Conservation (phyloP, 1,140 invertebrate genomes). For the Achatina immaculata region DNA sequence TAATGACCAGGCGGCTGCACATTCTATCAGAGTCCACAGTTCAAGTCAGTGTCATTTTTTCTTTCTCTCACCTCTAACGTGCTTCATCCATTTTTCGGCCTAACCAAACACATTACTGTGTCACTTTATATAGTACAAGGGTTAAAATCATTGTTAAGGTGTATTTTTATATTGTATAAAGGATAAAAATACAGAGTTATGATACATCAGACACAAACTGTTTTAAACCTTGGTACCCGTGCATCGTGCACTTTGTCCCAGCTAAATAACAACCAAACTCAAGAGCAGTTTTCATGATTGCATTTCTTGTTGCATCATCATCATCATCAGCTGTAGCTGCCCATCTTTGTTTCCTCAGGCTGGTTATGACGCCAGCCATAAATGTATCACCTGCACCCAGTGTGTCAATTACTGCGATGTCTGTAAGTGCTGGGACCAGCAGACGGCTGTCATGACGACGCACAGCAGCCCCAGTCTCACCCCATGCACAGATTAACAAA, state of each 20-base stretch:
- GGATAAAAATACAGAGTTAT: too few relatives aligned
- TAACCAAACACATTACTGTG: too few relatives aligned
- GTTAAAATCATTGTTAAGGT: too few relatives aligned
- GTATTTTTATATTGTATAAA: too few relatives aligned
- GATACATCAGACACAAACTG: slow-evolving; percentile 3
- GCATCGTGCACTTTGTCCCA: slow-evolving; percentile 19
- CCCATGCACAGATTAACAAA: slow-evolving; percentile 24
- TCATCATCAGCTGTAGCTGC: background rate
- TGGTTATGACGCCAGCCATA: slow-evolving; percentile 11
- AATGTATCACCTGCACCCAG: slow-evolving; percentile 27
- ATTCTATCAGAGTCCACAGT: too few relatives aligned
- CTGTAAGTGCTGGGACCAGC: background rate
- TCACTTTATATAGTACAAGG: too few relatives aligned
- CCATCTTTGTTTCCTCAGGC: background rate
- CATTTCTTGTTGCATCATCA: too few relatives aligned
- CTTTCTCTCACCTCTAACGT: too few relatives aligned
- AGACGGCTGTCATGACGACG: background rate
- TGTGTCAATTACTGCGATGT: slow-evolving; percentile 8
- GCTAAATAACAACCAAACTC: slow-evolving; percentile 24
- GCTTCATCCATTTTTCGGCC: too few relatives aligned
- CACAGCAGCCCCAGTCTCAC: background rate
- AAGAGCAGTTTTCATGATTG: slow-evolving; percentile 4
- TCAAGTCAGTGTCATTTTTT: too few relatives aligned
- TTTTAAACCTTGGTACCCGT: slow-evolving; percentile 15
- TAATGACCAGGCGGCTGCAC: too few relatives aligned